These are phyloP conservation scores for Carassius auratus DNA, from an alignment of 2,113 vertebrate species.

Conservation along the genomic window DNA sequence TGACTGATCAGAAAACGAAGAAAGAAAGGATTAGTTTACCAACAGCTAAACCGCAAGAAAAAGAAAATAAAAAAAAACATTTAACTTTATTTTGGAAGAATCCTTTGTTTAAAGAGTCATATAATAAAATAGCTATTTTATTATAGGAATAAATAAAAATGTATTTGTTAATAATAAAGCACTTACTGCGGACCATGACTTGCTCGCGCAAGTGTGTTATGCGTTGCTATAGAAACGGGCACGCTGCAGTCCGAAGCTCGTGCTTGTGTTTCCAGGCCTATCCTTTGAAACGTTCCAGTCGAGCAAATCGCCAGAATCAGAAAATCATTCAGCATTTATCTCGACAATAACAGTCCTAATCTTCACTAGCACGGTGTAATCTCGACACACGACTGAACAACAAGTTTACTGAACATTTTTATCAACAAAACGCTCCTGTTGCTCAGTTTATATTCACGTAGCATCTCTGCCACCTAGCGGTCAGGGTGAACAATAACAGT, in stretches of 20 bases:
- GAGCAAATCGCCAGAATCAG: not conserved
- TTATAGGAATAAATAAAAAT: not conserved
- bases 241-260: not conserved
- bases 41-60: not conserved
- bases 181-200: slow-evolving; percentile 56
- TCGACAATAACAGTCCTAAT: not conserved
- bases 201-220: not conserved
- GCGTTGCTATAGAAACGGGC: slow-evolving; percentile 42
- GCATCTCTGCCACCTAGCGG: slow-evolving; percentile 1
- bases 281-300: not conserved
- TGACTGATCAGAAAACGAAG: slow-evolving; percentile 75
- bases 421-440: not conserved
- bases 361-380: not conserved
- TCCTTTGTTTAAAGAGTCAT: not conserved
- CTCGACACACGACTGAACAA: not conserved
- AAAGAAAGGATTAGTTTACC: not conserved
- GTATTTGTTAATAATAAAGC: not conserved
- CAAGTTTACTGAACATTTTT: not conserved
- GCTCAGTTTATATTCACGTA: not conserved
- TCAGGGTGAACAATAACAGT: not conserved
- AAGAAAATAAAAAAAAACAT: too few relatives aligned
- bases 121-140: not conserved
- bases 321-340: not conserved
- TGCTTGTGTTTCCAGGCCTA: not conserved
- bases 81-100: not conserved